Evolutionary conservation across 2,113 vertebrate species (phyloP).

Genomic region (Oncorhynchus gorbuscha): DNA sequence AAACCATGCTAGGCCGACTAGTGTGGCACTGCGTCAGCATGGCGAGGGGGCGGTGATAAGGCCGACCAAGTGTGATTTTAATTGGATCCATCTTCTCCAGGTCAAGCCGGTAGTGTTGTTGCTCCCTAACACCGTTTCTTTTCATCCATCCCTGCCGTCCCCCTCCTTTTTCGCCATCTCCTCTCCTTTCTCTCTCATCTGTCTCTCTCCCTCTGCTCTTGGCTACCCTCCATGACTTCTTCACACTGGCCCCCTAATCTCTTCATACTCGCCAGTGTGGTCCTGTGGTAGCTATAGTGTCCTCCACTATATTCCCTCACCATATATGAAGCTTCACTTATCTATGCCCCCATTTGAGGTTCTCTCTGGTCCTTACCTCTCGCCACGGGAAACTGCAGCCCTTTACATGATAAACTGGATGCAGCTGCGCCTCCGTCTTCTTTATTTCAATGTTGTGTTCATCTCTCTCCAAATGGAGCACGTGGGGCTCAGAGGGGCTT

Average conservation of each 20-base stretch:
- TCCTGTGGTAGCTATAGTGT: constrained; percentile 57
- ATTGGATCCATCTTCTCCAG: constrained; percentile 66
- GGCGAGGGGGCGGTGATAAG: constrained; percentile 22
- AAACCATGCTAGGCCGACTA: background rate
- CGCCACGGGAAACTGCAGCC: constrained; percentile 33
- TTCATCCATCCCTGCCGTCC: constrained; percentile 57
- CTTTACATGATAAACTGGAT: constrained; percentile 40
- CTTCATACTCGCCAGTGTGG: constrained; percentile 46
- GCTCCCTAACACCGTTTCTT: constrained; percentile 59
- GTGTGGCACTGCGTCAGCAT: constrained; percentile 50
- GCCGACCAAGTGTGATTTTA: constrained; percentile 66
- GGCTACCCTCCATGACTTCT: constrained; percentile 62
- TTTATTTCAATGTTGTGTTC: constrained; percentile 25
- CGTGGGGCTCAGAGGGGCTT: constrained; percentile 25
- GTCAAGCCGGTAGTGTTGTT: constrained; percentile 62
- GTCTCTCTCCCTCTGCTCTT: constrained; percentile 62
- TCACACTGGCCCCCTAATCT: constrained; percentile 63
- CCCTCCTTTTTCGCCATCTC: constrained; percentile 37
- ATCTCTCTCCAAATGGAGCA: constrained; percentile 47
- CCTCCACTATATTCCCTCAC: constrained; percentile 29
- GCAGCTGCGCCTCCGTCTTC: constrained; percentile 21
- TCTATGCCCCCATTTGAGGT: constrained; percentile 11
- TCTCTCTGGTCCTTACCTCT: constrained; percentile 19
- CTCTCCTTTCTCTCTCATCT: constrained; percentile 61
- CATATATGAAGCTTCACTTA: constrained; percentile 35